These are phyloP conservation scores for Papilio protenor DNA, from an alignment of 2,888 invertebrate species.

Conservation along the genomic window DNA sequence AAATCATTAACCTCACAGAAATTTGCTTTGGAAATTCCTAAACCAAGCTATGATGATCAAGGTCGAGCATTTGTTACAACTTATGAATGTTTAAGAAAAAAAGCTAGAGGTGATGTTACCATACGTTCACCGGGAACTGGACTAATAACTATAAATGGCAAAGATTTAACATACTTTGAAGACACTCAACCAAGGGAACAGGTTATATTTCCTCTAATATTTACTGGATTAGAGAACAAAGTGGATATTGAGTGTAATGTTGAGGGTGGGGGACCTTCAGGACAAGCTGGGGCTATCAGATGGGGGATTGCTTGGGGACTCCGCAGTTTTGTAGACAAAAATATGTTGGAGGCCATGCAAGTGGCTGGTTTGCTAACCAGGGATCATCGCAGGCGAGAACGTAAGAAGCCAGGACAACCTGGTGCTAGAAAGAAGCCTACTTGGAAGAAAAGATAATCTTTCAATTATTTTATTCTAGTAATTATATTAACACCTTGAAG, in stretches of 20 bases:
- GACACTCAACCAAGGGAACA: conserved; percentile 89
- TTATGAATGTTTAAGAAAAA: conserved; percentile 89
- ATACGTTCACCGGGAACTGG: conserved; percentile 93
- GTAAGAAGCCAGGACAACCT: conserved; percentile 96
- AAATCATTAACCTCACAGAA: conserved; percentile 85
- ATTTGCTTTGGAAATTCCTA: conserved; percentile 85
- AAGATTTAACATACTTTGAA: conserved; percentile 91
- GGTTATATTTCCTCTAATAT: conserved; percentile 94
- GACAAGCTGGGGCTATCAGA: conserved; percentile 95
- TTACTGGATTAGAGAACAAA: conserved; percentile 88
- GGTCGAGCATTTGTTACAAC: conserved; percentile 89
- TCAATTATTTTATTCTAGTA: conserved; percentile 14
- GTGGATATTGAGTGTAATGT: conserved; percentile 94
- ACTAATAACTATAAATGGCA: conserved; percentile 91
- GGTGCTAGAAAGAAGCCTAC: conserved; percentile 95
- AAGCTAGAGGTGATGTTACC: conserved; percentile 90
- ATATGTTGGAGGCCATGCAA: conserved; percentile 93
- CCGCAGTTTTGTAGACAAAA: conserved; percentile 91
- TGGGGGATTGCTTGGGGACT: conserved; percentile 94
- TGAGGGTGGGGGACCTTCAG: conserved; percentile 89
- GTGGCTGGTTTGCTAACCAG: conserved; percentile 94
- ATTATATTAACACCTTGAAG: not conserved
- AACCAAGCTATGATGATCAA: conserved; percentile 87
- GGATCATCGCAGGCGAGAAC: conserved; percentile 91
- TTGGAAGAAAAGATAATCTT: conserved; percentile 93